phyloP scores from a whole-genome alignment of 2,113 vertebrate genomes.

The Cheirogaleus medius region DNA sequence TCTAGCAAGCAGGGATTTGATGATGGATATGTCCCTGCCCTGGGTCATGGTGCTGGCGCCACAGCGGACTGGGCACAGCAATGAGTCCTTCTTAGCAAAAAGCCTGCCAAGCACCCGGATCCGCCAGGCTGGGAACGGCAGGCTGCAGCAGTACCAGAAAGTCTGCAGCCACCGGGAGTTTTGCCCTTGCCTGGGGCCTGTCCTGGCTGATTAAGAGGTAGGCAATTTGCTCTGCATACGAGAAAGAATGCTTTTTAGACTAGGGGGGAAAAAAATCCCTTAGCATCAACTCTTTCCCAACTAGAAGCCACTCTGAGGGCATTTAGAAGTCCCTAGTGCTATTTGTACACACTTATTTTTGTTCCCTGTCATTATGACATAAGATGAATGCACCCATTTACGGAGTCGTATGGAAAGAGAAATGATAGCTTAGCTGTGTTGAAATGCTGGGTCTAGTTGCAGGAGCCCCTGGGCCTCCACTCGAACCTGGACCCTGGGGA shows the following conservation, averaged over 20 bases:
- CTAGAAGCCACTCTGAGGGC: neutral
- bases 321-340: neutral
- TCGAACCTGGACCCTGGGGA: too few relatives aligned
- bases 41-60: neutral
- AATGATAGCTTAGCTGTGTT: neutral
- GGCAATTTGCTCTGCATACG: neutral
- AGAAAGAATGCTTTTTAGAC: neutral
- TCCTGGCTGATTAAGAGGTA: neutral
- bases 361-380: rapidly evolving
- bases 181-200: constrained; percentile 11
- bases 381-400: neutral
- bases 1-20: neutral
- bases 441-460: neutral
- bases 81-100: neutral
- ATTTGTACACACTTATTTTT: neutral
- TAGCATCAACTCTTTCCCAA: neutral
- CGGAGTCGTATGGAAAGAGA: neutral
- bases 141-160: neutral
- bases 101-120: neutral
- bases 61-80: neutral
- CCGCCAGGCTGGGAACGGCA: neutral
- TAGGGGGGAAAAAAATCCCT: neutral
- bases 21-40: neutral
- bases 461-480: neutral
- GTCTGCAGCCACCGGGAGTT: neutral